Base-by-base conservation (phyloP, 2,797 vertebrate species). In the Catharus ustulatus region DNA sequence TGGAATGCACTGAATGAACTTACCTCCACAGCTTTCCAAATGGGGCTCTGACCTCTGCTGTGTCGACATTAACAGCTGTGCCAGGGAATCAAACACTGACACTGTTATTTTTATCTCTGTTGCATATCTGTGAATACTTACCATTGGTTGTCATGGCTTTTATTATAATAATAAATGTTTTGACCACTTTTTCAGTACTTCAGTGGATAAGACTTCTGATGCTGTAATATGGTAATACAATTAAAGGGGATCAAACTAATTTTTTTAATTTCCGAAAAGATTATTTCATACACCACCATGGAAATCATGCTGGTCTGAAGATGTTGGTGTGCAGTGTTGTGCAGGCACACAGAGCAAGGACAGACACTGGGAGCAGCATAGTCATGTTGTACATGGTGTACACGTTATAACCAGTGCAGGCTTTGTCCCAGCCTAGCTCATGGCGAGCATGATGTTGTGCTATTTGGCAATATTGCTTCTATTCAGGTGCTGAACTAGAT, bases 1-100 rank as follows among this genome's bases (percentile, higher is more conserved):
- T 95, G 85, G 89, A 95, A 73, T 87, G 61, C 57, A 29, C 43
- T 78, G 54, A 58, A 74, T 94, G 84, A 84, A 69, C n/a, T 87
- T 67, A 48, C 40, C n/a, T 94, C 34, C 59, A 40, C 38, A 82
- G 72, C 75, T 95, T 91, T 87, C 54, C 59, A 58, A 42, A 68
- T 13, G 61, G 52, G 62, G 13, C 55, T 77, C 51, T 89, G 80
- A 54, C 86, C 67, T 73, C 63, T 94, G 63, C 57, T 63, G 26
- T 22, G 29, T 29, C 0, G 1, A 58, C 15, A 1, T 71, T 34
- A 76, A 32, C 45, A 57, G 52, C 77, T 73, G 21, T 81, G 78
- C 27, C 42, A 43, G 43, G 48, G 52, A 89, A 66, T 63, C 24
- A 34, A 87, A 54, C 42, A 46, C 20, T 24, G 7, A 11, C 69